Evolutionary conservation across 2,888 invertebrate species (phyloP).

Genomic region (Brassicogethes aeneus): DNA sequence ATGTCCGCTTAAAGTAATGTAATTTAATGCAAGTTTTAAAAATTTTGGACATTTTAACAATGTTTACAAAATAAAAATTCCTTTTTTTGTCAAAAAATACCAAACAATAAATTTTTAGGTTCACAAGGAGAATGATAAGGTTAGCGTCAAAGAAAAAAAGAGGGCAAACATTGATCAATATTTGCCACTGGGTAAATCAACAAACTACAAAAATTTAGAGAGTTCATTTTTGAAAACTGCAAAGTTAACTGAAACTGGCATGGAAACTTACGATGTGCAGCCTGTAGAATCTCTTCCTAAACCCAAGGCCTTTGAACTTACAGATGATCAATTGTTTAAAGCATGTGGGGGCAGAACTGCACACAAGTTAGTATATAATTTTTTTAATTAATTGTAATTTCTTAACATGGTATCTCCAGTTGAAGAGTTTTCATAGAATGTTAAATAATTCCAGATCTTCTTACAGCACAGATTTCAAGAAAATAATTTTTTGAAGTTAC

Average conservation of each 20-base stretch:
- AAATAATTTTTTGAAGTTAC: too few species aligned
- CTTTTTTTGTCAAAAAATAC: too few species aligned
- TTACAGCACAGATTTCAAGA: too few species aligned
- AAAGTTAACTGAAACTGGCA: constrained; percentile 37
- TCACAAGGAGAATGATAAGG: background rate
- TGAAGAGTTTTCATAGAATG: too few species aligned
- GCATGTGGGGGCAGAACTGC: constrained; percentile 76
- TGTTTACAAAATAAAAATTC: too few species aligned
- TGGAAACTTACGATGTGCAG: constrained; percentile 27
- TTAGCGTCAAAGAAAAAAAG: background rate
- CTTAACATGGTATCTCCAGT: too few species aligned
- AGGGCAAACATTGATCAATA: background rate
- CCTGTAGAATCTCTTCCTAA: constrained; percentile 15
- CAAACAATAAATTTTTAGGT: background rate
- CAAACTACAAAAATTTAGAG: constrained; percentile 31
- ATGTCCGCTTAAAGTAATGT: too few species aligned
- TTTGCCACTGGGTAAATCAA: constrained; percentile 28
- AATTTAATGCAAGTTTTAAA: too few species aligned
- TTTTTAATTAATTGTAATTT: background rate
- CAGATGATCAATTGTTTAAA: constrained; percentile 71
- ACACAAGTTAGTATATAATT: constrained; percentile 55
- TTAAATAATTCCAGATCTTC: too few species aligned
- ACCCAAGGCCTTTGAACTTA: constrained; percentile 37
- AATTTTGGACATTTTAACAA: too few species aligned
- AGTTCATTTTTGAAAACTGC: constrained; percentile 43